Base-by-base conservation (phyloP, 23 tunicate genomes). In the Ascidia mentula region DNA sequence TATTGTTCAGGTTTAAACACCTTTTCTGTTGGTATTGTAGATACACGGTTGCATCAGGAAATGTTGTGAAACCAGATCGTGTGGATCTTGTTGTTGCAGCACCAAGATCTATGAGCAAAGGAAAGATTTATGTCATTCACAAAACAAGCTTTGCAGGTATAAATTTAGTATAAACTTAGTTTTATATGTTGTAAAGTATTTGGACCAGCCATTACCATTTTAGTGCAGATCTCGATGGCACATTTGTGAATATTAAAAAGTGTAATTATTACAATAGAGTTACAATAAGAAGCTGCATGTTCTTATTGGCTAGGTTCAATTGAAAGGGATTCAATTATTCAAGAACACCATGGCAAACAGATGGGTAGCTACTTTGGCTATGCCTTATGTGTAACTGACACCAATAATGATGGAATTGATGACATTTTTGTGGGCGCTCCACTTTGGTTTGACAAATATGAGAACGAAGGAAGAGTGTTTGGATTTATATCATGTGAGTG, bases 281-380 rank as follows among this genome's bases (percentile, higher is more conserved):
- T n/a, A n/a, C n/a, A n/a, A n/a, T n/a, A n/a, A n/a, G n/a, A n/a
- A n/a, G n/a, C n/a, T n/a, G n/a, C n/a, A n/a, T n/a, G n/a, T n/a
- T n/a, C n/a, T n/a, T n/a, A n/a, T n/a, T 53, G 7, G 22, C 4
- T 28, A 53, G 65, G 65, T 53, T 53, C 65, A 20, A 53, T 53
- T 53, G 13, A 20, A 5, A 53, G 24, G 24, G 65, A 53, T 53
- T 20, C 65, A 3, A 53, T 53, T 53, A 26, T 53, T 53, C 65
- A 28, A 26, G 12, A 53, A 28, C 65, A 53, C 24, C 46, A 69
- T 38, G 35, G 61, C 31, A 70, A 59, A 31, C 94, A 89, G 53
- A 77, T 89, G 80, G 94, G 94, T 36, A 82, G 94, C 40, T 78
- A 89, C 35, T 89, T 69, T 73, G 94, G 94, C 18, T 83, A 73